A percentile compares a stretch with the other conserved stretches of the same genome.
Evolutionary conservation across 2,888 invertebrate species (phyloP).

Genomic region (Amorpha juglandis): DNA sequence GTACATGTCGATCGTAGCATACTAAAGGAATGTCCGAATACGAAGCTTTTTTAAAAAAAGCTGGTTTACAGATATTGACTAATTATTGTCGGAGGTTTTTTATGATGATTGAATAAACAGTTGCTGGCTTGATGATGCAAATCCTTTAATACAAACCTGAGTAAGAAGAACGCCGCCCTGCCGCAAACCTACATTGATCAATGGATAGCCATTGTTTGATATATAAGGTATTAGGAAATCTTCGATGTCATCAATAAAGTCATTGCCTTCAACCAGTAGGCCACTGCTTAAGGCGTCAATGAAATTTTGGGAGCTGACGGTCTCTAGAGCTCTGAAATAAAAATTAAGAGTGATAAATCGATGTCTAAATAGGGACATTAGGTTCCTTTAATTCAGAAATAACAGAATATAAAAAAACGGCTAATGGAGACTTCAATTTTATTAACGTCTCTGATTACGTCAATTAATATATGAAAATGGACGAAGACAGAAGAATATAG

Average conservation of each 20-base stretch:
- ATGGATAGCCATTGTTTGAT: slow-evolving; percentile 57
- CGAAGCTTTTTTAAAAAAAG: too few relatives aligned
- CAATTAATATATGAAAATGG: too few relatives aligned
- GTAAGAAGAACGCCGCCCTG: slow-evolving; percentile 59
- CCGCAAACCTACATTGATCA: slow-evolving; percentile 54
- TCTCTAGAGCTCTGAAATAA: slow-evolving; percentile 52
- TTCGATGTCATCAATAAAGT: slow-evolving; percentile 42
- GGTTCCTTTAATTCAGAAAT: too few relatives aligned
- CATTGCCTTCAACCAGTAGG: slow-evolving; percentile 36
- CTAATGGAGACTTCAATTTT: too few relatives aligned
- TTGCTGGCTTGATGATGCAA: background rate
- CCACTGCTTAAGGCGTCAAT: slow-evolving; percentile 61
- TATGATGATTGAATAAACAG: too few relatives aligned
- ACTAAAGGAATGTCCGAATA: too few relatives aligned
- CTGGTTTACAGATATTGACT: too few relatives aligned
- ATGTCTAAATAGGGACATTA: too few relatives aligned
- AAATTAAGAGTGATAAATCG: background rate
- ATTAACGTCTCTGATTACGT: too few relatives aligned
- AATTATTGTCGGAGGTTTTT: too few relatives aligned
- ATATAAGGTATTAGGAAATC: slow-evolving; percentile 62
- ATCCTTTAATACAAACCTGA: slow-evolving; percentile 51
- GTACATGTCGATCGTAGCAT: too few relatives aligned
- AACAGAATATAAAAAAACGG: too few relatives aligned
- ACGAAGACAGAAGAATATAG: slow-evolving; percentile 1
- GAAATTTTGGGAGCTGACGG: slow-evolving; percentile 54